These are phyloP conservation scores for Notoglanidium macrostoma DNA, from an alignment of 2,797 vertebrate species.

Conservation along the genomic window DNA sequence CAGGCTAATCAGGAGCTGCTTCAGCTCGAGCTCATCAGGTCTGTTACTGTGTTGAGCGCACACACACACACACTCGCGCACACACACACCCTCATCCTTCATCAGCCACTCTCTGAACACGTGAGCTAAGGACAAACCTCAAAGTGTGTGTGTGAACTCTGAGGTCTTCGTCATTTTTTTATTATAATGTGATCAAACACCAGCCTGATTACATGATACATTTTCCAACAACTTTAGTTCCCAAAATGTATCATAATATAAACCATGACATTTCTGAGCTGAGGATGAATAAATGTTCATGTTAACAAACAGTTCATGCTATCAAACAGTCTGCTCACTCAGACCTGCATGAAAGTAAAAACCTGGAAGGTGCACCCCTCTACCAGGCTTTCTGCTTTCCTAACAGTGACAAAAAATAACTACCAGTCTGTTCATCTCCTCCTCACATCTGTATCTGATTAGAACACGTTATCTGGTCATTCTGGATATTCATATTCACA, in stretches of 20 bases:
- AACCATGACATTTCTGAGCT: too few species aligned
- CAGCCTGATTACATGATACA: too few species aligned
- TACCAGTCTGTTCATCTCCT: background rate
- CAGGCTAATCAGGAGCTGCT: constrained; percentile 98
- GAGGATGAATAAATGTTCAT: too few species aligned
- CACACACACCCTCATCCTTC: background rate
- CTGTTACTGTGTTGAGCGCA: constrained; percentile 25
- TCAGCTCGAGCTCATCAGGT: constrained; percentile 98
- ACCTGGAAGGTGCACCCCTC: background rate
- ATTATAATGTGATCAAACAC: too few species aligned
- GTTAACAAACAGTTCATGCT: background rate
- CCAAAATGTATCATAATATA: too few species aligned
- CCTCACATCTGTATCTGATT: background rate
- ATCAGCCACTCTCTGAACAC: too few species aligned
- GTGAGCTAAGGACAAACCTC: too few species aligned
- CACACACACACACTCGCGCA: too few species aligned
- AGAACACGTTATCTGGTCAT: background rate
- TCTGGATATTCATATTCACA: background rate
- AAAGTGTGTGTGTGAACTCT: too few species aligned
- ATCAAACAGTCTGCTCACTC: background rate
- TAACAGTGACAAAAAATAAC: background rate
- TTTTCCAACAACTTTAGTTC: too few species aligned
- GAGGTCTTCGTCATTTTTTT: too few species aligned
- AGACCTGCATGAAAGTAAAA: background rate
- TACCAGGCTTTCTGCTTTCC: background rate